Base-by-base conservation (phyloP, 30 jellyfish, hydroid and myxozoan species). In the Aurelia aurita complex sp. Pacific region DNA sequence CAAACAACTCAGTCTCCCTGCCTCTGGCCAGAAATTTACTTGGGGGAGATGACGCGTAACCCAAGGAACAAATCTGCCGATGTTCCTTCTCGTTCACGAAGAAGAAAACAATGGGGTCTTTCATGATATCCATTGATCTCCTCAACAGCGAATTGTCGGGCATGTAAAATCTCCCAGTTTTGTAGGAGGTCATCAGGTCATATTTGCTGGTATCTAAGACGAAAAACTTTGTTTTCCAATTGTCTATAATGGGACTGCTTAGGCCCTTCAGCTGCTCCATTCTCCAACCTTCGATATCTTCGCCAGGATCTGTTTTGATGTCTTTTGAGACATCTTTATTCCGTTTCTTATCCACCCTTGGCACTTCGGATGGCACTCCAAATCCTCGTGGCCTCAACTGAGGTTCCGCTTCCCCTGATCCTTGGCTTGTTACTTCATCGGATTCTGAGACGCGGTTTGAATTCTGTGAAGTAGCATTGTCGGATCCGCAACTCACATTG, bases 241-340 rank as follows among this genome's bases (percentile, higher is more conserved):
- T 13, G n/a, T 71, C 87, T 10, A 84, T 16, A 43, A 50, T 74
- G 4, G 76, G 57, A 55, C 74, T 51, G 34, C 69, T 32, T 10
- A 84, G 67, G 46, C 93, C 93, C 6, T 54, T 43, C 14, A 60
- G 66, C 42, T 72, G 93, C 50, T 16, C 33, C 18, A 51, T 29
- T 5, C 60, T 32, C 93, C 93, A 84, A 54, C 19, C 50, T n/a
- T 74, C 52, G 55, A 86, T 52, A 17, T 68, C 83, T 51, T 57
- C 75, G 11, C 34, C 67, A 2, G 67, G 32, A 34, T 50, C 17
- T 6, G 89, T 43, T 8, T 17, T 40, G 15, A 65, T 0, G 7
- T 79, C 76, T 52, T 46, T 46, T 46, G 57, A 46, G 14, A 46
- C 57, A 9, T 46, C 57, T 46, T 46, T 46, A 7, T 46, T 7